phyloP scores from a whole-genome alignment of 1,140 invertebrate species.

The Cotesia typhae region DNA sequence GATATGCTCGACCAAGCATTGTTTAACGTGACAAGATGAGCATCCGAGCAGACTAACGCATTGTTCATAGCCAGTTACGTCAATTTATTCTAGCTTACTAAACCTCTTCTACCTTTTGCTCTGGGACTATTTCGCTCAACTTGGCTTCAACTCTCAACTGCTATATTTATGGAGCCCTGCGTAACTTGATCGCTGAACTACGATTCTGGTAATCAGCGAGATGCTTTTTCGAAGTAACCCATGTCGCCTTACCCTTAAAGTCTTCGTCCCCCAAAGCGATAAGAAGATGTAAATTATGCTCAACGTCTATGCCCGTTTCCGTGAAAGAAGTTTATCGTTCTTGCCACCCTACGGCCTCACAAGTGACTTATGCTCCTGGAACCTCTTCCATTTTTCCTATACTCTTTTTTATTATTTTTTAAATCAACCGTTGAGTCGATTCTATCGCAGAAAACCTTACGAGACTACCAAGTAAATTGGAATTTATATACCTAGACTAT shows the following conservation, averaged over 20 bases:
- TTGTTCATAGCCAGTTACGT: constrained; percentile 28
- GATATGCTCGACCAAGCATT: constrained; percentile 27
- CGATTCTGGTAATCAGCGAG: constrained; percentile 23
- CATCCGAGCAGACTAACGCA: constrained; percentile 21
- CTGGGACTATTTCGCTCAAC: too few relatives aligned
- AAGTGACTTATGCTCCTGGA: constrained; percentile 9
- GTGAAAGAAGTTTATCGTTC: constrained; percentile 41
- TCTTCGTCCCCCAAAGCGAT: constrained; percentile 23
- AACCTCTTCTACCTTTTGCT: too few relatives aligned
- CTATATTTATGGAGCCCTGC: neutral
- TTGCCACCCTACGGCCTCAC: constrained; percentile 5
- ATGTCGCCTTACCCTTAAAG: too few relatives aligned
- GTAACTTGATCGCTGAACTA: constrained; percentile 9
- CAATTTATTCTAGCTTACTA: constrained; percentile 16
- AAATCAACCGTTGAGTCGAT: too few relatives aligned
- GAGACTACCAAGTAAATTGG: too few relatives aligned
- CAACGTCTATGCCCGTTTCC: constrained; percentile 41
- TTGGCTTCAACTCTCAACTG: too few relatives aligned
- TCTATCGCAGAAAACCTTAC: too few relatives aligned
- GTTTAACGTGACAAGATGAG: constrained; percentile 29
- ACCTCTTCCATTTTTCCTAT: constrained; percentile 18
- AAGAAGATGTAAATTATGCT: constrained; percentile 45
- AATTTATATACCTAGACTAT: too few relatives aligned
- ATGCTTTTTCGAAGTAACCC: constrained; percentile 22
- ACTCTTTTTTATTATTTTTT: too few relatives aligned